Evolutionary conservation across 2,113 vertebrate genomes (phyloP), one percentile per base, ranked within the genome.

Genomic region (Nyctereutes procyonoides): DNA sequence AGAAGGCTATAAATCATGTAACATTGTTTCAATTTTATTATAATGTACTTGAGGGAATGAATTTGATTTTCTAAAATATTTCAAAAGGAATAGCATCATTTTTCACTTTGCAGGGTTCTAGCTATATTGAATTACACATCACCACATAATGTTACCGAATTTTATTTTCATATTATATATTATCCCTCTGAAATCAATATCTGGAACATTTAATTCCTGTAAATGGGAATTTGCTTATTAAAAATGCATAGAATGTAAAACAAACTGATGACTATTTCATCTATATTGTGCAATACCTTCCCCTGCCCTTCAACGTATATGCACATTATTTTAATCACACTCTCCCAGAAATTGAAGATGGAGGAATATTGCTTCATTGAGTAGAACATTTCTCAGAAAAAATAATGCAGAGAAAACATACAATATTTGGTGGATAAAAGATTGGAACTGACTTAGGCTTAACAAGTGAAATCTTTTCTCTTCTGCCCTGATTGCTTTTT

Each of bases 121-220:
- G 60, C 73, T 76, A 93, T 92, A 95, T 85, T 93, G 91, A 89
- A 98, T 93, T 97, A 74, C 82, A 94, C 77, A 97, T 93, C 56
- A 97, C 96, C 65, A 94, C 88, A 91, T 62, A 97, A 90, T 85
- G 51, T 26, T 96, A 95, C 67, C 86, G 53, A 96, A 93, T 98
- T 96, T 94, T 98, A 98, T 98, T 98, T 97, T 87, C 93, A 43
- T 92, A 96, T 93, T 96, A 95, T 69, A 60, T 91, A 94, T 79
- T 91, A 88, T 89, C 28, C 85, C 63, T 91, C 88, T 96, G 85
- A 95, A 98, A 97, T 98, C 88, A 98, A 93, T 97, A 98, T 83
- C 74, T 98, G 88, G 85, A 97, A 97, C 80, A 96, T 73, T 96
- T 97, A 96, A 67, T 92, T 98, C 71, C 62, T 96, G 69, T 86